Percentiles rank a stretch among this genome's conserved stretches.
Evolutionary conservation across 2,113 vertebrate genomes (phyloP).

Genomic region (Corythornis madagascariensis): DNA sequence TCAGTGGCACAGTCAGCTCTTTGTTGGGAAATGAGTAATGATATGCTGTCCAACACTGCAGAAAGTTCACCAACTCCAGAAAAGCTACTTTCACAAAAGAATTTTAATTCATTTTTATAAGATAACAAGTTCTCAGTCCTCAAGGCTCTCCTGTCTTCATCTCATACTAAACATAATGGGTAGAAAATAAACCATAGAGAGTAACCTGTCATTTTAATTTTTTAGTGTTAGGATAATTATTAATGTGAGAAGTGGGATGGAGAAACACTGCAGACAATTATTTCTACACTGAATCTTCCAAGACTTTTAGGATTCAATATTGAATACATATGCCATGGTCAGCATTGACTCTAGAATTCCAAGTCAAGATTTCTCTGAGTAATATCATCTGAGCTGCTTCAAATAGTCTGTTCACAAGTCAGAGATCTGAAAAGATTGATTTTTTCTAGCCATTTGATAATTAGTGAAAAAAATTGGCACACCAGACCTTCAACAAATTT

Average conservation of each 20-base stretch:
- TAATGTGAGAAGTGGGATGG: neutral
- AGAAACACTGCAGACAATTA: neutral
- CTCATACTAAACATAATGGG: neutral
- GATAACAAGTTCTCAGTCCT: neutral
- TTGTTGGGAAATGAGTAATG: constrained; percentile 51
- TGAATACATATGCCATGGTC: neutral
- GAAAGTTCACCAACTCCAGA: constrained; percentile 39
- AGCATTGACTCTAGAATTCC: neutral
- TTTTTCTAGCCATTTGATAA: neutral
- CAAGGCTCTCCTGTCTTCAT: neutral
- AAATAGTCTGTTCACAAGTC: neutral
- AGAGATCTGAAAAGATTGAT: neutral
- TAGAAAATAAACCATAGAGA: neutral
- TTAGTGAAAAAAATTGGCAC: neutral
- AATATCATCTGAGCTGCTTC: neutral
- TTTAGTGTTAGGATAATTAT: neutral
- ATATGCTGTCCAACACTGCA: constrained; percentile 26
- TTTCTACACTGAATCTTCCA: neutral
- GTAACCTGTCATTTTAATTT: neutral
- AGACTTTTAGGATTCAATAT: neutral
- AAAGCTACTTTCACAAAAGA: constrained; percentile 7
- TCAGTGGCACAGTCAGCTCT: constrained; percentile 27
- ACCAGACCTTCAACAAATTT: neutral
- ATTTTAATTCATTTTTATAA: constrained; percentile 6
- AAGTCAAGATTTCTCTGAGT: neutral